A percentile compares a stretch with the other conserved stretches of the same genome.
Evolutionary conservation across 2,888 invertebrate genomes (phyloP).

Genomic region (Drosophila macrospina): DNA sequence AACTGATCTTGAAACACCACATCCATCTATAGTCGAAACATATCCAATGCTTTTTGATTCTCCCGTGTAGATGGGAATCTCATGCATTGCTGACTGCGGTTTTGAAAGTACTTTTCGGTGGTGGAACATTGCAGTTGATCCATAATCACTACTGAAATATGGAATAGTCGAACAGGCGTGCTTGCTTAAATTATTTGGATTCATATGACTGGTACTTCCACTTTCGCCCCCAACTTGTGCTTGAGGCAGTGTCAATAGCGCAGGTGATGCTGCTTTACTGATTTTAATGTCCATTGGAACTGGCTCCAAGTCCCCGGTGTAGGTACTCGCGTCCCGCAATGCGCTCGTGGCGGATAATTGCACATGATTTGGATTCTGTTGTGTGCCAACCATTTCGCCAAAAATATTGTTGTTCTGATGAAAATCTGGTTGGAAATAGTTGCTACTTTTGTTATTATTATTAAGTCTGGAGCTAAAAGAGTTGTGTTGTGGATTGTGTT

Average conservation of each 20-base stretch:
- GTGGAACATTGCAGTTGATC: constrained; percentile 34
- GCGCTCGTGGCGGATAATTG: constrained; percentile 30
- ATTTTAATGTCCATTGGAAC: constrained; percentile 20
- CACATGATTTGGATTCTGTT: constrained; percentile 44
- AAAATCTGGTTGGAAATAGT: constrained; percentile 4
- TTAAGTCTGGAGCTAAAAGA: constrained; percentile 2
- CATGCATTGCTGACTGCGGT: constrained; percentile 10
- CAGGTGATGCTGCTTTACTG: constrained; percentile 29
- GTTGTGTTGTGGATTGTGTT: background rate
- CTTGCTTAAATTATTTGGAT: constrained; percentile 32
- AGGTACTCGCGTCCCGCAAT: constrained; percentile 37
- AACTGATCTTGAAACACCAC: constrained; percentile 37
- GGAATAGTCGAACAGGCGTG: constrained; percentile 32
- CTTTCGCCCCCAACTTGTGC: constrained; percentile 4
- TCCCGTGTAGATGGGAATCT: constrained; percentile 21
- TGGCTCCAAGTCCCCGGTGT: constrained; percentile 39
- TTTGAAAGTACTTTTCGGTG: constrained; percentile 37
- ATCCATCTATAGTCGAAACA: constrained; percentile 33
- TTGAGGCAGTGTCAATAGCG: constrained; percentile 23
- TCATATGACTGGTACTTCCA: constrained; percentile 15
- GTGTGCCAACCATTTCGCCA: constrained; percentile 72
- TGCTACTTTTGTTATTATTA: constrained; percentile 18
- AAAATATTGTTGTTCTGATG: constrained; percentile 43
- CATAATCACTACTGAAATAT: constrained; percentile 48
- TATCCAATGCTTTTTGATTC: constrained; percentile 25